phyloP scores from a whole-genome alignment of 1,140 invertebrate species.

The Brachionus rotundiformis region DNA sequence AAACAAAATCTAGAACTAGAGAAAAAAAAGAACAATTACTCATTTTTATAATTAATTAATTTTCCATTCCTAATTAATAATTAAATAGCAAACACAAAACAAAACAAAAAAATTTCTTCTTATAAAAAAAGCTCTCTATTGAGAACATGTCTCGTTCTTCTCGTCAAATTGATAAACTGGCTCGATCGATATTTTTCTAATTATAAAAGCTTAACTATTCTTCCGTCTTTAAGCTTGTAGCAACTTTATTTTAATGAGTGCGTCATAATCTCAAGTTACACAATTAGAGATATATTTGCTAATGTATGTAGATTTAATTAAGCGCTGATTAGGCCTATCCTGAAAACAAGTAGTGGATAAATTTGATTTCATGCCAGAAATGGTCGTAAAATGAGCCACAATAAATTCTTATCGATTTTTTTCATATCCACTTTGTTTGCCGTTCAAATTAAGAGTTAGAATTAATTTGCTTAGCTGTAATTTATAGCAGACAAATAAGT shows the following conservation, averaged over 20 bases:
- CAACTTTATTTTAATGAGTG: neutral
- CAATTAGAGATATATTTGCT: neutral
- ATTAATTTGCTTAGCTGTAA: neutral
- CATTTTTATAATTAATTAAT: constrained; percentile 8
- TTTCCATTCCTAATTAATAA: constrained; percentile 1
- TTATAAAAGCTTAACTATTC: neutral
- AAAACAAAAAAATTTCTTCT: neutral
- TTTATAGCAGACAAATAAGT: neutral
- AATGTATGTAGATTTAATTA: neutral
- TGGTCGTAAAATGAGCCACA: neutral
- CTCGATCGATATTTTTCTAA: neutral
- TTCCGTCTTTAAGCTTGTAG: constrained; percentile 3
- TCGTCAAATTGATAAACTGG: constrained; percentile 5
- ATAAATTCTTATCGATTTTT: neutral
- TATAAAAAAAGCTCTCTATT: neutral
- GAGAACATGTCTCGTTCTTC: neutral
- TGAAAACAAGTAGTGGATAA: neutral
- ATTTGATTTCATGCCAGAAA: neutral
- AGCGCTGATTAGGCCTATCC: neutral
- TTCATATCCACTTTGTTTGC: neutral
- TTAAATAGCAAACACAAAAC: constrained; percentile 5
- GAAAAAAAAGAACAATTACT: neutral
- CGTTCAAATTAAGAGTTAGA: neutral
- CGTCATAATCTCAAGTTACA: neutral
- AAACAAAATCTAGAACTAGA: neutral